Base-by-base conservation (phyloP, 2,888 invertebrate species). In the Cactoblastis cactorum region DNA sequence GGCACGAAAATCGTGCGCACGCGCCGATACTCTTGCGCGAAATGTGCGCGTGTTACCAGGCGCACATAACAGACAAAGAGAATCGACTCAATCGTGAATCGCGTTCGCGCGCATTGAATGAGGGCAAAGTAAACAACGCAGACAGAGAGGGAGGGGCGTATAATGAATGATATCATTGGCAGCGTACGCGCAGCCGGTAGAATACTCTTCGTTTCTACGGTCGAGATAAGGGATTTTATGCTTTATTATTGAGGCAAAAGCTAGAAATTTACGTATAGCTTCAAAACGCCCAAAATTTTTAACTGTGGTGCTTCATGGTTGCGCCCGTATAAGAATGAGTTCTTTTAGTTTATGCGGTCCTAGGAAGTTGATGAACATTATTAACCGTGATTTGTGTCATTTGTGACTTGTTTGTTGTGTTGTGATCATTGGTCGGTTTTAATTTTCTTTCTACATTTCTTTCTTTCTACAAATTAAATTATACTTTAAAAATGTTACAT, bases 41-140 rank as follows among this genome's bases (percentile, higher is more conserved):
- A 86, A 80, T 78, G 87, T 88, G 89, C 89, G 87, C 89, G 80
- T 79, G 67, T 67, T 82, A 85, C 84, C 65, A 85, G 84, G 85
- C 65, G 62, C 57, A 35, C 74, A 83, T 74, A 62, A 66, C 50
- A 6, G 15, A 47, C 28, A 32, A 52, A 57, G 63, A 67, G 64
- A 54, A 28, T 14, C n/a, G 24, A 8, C 9, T 41, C 24, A 14
- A 12, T 12, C 24, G 9, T 22, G 12, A 9, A 5, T 22, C 41
- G 22, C 17, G 12, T n/a, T n/a, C 24, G 41, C 41, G 41, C 14
- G 24, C 18, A 14, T 12, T 32, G 6, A 32, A 2, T 11, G 9
- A 17, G 18, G 22, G 17, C 22, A n/a, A 39, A 17, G n/a, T 28
- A 28, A 28, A 28, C 28, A 28, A 28, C 1, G 12, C 12, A 33